phyloP scores from a whole-genome alignment of 1,140 invertebrate species.

The Drosophila albomicans region DNA sequence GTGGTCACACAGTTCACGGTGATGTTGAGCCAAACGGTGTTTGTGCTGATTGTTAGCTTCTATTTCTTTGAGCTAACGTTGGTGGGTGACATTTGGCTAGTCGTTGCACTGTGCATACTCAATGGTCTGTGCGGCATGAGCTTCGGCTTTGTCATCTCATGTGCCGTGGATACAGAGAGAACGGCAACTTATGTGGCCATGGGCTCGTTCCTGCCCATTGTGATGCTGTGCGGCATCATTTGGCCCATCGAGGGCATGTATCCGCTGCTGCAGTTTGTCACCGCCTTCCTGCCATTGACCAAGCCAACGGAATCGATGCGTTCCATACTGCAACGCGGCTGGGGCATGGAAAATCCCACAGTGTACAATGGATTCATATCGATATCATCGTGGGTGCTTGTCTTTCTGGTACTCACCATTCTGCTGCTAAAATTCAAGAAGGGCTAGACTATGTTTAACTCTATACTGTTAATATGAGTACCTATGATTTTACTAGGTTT shows the following conservation, averaged over 20 bases:
- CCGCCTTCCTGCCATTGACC: conserved; percentile 94
- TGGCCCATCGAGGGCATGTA: conserved; percentile 96
- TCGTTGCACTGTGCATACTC: conserved; percentile 91
- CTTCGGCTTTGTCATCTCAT: conserved; percentile 96
- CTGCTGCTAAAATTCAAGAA: conserved; percentile 93
- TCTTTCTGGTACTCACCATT: conserved; percentile 92
- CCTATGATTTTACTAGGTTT: conserved; percentile 77
- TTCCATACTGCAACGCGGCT: conserved; percentile 94
- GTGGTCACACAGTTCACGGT: conserved; percentile 95
- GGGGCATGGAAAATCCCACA: conserved; percentile 90
- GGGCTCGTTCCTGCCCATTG: conserved; percentile 96
- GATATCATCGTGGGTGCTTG: conserved; percentile 92
- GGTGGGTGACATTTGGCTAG: conserved; percentile 91
- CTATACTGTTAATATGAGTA: background rate
- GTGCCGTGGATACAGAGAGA: conserved; percentile 94
- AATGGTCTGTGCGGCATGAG: conserved; percentile 97
- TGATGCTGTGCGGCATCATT: conserved; percentile 94
- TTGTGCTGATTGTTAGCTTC: conserved; percentile 94
- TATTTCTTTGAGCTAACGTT: conserved; percentile 92
- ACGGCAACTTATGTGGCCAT: conserved; percentile 96
- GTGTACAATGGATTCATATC: conserved; percentile 95
- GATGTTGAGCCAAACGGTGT: conserved; percentile 92
- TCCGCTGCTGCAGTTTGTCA: conserved; percentile 90
- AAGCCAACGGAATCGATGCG: conserved; percentile 96
- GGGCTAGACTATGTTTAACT: conserved; percentile 86